Evolutionary conservation across 2,113 vertebrate species (phyloP).

Genomic region (Naja naja): DNA sequence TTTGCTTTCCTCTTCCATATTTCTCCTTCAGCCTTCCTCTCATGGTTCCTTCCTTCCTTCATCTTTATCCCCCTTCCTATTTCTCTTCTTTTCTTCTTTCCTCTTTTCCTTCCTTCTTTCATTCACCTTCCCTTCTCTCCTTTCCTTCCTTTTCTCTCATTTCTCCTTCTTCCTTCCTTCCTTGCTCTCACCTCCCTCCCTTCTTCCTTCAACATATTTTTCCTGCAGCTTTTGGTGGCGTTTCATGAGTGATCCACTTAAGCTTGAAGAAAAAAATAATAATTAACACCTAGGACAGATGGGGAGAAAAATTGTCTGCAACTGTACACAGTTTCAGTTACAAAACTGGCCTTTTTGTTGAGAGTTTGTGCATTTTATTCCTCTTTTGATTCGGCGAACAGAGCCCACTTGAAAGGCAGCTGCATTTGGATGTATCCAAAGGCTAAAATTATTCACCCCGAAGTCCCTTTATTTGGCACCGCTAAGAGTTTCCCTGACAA

Average conservation of each 20-base stretch:
- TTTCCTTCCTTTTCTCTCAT: not conserved
- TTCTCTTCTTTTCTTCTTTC: not conserved
- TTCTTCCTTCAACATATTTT: not conserved
- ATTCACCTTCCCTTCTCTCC: no score
- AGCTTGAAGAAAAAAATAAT: not conserved
- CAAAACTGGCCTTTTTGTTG: not conserved
- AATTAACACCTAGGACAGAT: not conserved
- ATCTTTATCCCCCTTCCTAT: no score
- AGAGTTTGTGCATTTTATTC: not conserved
- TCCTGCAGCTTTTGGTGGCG: not conserved
- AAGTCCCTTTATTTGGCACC: constrained; percentile 13
- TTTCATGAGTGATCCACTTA: not conserved
- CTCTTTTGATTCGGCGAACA: not conserved
- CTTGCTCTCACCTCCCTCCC: no score
- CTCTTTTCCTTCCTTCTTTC: no score
- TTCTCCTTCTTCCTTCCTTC: not conserved
- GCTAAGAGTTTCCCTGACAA: not conserved
- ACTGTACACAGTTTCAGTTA: not conserved
- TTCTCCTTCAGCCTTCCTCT: no score
- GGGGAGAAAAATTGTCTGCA: not conserved
- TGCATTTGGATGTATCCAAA: not conserved
- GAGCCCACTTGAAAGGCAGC: not conserved
- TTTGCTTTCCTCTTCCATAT: no score
- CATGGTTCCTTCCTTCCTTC: not conserved
- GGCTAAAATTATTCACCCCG: constrained; percentile 26